phyloP scores from a whole-genome alignment of 2,797 vertebrate species.

The Acipenser ruthenus region DNA sequence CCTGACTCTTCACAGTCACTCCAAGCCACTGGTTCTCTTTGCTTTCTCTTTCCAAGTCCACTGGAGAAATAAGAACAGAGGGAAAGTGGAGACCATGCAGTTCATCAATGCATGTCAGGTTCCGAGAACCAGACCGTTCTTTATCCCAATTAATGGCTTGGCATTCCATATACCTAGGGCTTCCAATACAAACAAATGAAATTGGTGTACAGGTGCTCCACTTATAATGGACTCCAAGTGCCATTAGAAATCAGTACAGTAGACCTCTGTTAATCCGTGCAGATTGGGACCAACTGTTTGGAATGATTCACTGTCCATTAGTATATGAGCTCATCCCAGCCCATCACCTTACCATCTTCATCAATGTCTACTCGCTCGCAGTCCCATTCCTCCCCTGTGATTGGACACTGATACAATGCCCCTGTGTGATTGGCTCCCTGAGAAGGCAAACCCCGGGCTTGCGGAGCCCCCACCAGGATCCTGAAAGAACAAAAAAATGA shows the following conservation, averaged over 20 bases:
- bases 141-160: too few species aligned
- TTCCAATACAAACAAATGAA: too few species aligned
- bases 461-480: constrained; percentile 84
- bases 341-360: constrained; percentile 57
- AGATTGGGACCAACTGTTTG: too few species aligned
- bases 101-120: too few species aligned
- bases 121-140: too few species aligned
- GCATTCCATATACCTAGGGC: too few species aligned
- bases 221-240: too few species aligned
- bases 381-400: constrained; percentile 72
- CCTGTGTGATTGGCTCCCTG: constrained; percentile 70
- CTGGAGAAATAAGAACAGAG: constrained; percentile 37
- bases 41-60: constrained; percentile 67
- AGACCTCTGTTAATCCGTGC: too few species aligned
- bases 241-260: too few species aligned
- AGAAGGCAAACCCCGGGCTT: constrained; percentile 62
- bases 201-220: too few species aligned
- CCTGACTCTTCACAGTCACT: constrained; percentile 87
- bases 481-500: constrained; percentile 38
- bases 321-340: background rate
- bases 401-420: constrained; percentile 81
- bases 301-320: too few species aligned
- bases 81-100: too few species aligned
- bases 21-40: constrained; percentile 96
- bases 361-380: constrained; percentile 84